These are phyloP conservation scores for Cydia strobilella DNA, from an alignment of 1,140 invertebrate genomes.

Conservation along the genomic window DNA sequence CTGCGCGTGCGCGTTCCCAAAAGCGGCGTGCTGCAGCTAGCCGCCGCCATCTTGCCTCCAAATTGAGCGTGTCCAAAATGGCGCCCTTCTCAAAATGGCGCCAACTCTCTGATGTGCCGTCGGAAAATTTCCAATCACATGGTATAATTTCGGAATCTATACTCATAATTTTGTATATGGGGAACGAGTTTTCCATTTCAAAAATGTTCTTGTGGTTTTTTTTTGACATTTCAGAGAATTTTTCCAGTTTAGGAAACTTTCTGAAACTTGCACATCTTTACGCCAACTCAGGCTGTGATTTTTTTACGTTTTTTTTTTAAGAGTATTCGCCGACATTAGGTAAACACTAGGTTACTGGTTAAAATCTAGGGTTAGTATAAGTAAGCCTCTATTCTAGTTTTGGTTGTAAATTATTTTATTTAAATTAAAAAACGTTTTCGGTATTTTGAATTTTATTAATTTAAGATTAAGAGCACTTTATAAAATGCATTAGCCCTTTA, in stretches of 20 bases:
- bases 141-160: no score
- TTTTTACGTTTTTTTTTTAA: not conserved
- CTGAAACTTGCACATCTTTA: no score
- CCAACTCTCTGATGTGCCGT: not conserved
- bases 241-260: no score
- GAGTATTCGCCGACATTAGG: not conserved
- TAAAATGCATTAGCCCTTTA: constrained; percentile 8
- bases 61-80: constrained; percentile 45
- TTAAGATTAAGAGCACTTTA: constrained; percentile 12
- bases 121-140: no score
- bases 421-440: constrained; percentile 27
- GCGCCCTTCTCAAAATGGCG: constrained; percentile 38
- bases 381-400: constrained; percentile 25
- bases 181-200: no score
- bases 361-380: constrained; percentile 15
- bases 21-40: constrained; percentile 62
- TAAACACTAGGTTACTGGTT: constrained; percentile 5
- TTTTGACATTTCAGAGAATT: no score
- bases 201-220: no score
- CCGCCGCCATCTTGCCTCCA: constrained; percentile 41
- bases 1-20: constrained; percentile 66
- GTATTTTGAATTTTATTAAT: constrained; percentile 20
- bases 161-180: no score
- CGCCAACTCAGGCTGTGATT: constrained; percentile 1
- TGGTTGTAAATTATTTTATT: constrained; percentile 29